Base-by-base conservation (phyloP, 2,113 vertebrate genomes). In the Erythrolamprus reginae region DNA sequence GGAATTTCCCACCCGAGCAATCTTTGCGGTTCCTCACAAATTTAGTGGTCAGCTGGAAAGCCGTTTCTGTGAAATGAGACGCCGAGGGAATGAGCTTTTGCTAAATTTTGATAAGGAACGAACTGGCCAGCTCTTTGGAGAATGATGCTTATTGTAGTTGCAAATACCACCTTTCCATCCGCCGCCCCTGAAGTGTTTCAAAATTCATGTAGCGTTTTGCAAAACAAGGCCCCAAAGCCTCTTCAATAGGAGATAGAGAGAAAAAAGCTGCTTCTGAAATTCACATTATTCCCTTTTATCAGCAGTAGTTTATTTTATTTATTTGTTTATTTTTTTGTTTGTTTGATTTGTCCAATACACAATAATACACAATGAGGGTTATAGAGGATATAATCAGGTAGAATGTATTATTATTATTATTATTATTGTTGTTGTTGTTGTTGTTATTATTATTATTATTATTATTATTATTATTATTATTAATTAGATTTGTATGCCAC, bases 1-100 rank as follows among this genome's bases (percentile, higher is more conserved):
- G 77, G 82, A 92, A 91, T 84, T 55, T n/a, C 89, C 93, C 26
- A 86, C 92, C 58, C 86, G 84, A 47, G 53, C 82, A 90, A 65
- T 48, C 51, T 92, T 88, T 83, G 23, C 88, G 56, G 45, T 90
- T 51, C 10, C 0, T 65, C 17, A 70, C 28, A 28, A 24, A 48
- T 47, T 9, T 38, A n/a, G 23, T 13, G 61, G 28, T n/a, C 38
- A 50, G 21, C 2, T 3, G 23, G 12, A 21, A 88, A 4, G 10
- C 10, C 42, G 1, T 10, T 51, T 28, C 48, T n/a, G 24, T 3
- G 47, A 86, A 86, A 42, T 12, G 23, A 58, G 24, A 23, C 9
- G 3, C 51, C 24, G 10, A 45, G 77, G 33, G 7, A 47, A 26
- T 13, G 82, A 5, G 10, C 1, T 83, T 83, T 47, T 83, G 82